phyloP scores from a whole-genome alignment of 2,113 vertebrate genomes.

The Aythya baeri region DNA sequence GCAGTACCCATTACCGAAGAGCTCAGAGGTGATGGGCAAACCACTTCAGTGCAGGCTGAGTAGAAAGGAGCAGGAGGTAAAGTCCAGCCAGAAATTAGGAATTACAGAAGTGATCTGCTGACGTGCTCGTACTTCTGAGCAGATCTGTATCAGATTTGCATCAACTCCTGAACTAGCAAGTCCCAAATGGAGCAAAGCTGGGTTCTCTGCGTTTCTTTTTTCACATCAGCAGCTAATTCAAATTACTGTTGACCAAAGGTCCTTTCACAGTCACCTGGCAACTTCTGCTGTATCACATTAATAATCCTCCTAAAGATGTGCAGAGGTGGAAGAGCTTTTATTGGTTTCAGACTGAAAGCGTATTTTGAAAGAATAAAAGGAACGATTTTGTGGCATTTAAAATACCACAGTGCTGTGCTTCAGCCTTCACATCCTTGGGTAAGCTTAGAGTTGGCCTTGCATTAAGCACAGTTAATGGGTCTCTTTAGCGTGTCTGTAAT shows the following conservation, averaged over 20 bases:
- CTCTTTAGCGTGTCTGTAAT: neutral
- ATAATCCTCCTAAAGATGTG: conserved; percentile 42
- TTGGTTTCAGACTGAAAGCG: neutral
- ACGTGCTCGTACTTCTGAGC: conserved; percentile 1
- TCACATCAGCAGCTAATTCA: neutral
- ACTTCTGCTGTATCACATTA: conserved; percentile 35
- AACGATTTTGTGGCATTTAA: conserved; percentile 8
- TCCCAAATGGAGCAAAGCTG: neutral
- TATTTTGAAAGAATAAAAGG: conserved; percentile 30
- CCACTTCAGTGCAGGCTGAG: neutral
- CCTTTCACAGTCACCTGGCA: conserved; percentile 46
- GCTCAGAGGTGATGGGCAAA: neutral
- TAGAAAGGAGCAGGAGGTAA: neutral
- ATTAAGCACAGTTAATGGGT: neutral
- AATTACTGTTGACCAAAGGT: conserved; percentile 40
- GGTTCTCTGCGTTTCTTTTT: neutral
- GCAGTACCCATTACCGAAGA: neutral
- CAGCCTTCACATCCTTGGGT: conserved; percentile 13
- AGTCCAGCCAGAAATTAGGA: neutral
- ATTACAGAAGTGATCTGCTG: neutral
- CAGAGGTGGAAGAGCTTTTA: conserved; percentile 6
- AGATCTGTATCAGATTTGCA: conserved; percentile 14
- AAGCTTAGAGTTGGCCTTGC: conserved; percentile 37
- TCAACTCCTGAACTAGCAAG: conserved; percentile 7
- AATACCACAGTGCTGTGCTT: neutral